These are phyloP conservation scores for Athrips mouffetella DNA, from an alignment of 2,888 invertebrate species.

Conservation along the genomic window DNA sequence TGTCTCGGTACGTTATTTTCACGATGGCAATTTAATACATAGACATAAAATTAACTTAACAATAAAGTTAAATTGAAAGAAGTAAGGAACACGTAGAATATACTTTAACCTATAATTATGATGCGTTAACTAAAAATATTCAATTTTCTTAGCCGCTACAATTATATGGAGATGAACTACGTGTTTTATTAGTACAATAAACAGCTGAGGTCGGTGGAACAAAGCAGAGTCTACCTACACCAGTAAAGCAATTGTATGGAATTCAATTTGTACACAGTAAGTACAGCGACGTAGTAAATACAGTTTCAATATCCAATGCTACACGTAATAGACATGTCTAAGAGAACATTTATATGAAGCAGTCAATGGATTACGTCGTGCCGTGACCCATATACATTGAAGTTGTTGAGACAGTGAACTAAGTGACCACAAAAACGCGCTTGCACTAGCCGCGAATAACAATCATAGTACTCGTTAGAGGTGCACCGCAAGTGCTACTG, in stretches of 20 bases:
- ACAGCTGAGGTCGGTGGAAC: not conserved
- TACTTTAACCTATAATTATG: not conserved
- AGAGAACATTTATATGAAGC: no score
- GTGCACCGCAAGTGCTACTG: constrained; percentile 2
- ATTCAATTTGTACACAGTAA: constrained; percentile 57
- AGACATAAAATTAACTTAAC: not conserved
- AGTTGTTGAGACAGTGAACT: not conserved
- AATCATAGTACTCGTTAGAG: constrained; percentile 51
- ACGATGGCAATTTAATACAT: no score
- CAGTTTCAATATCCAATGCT: not conserved
- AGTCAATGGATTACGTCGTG: no score
- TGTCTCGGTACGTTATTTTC: no score
- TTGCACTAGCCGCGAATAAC: constrained; percentile 56
- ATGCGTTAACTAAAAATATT: not conserved
- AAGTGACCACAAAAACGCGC: constrained; percentile 51
- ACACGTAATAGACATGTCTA: not conserved
- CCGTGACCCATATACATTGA: not conserved
- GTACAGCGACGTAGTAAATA: constrained; percentile 1
- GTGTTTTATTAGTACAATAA: constrained; percentile 1
- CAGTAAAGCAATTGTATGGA: constrained; percentile 54
- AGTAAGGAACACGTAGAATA: not conserved
- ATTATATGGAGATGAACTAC: not conserved
- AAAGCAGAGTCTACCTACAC: constrained; percentile 21
- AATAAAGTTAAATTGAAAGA: not conserved
- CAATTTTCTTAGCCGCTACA: not conserved